Percentiles rank a stretch among this genome's conserved stretches.
Conservation (phyloP, 1,140 invertebrate genomes). For the Asobara japonica region DNA sequence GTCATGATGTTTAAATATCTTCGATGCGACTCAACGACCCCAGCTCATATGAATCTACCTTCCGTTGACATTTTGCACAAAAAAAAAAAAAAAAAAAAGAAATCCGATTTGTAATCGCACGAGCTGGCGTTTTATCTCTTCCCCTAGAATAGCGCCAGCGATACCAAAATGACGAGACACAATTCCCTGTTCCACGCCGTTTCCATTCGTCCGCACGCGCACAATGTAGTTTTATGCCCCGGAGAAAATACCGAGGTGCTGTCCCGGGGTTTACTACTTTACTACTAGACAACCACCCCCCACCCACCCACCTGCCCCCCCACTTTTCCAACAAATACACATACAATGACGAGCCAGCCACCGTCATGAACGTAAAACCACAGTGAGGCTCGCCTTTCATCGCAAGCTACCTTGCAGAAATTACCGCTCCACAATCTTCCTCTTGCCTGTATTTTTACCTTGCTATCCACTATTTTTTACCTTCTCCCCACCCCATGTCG, state of each 20-base stretch:
- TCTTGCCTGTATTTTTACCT: neutral
- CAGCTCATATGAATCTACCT: too few relatives aligned
- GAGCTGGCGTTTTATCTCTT: neutral
- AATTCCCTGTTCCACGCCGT: neutral
- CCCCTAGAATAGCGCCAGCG: neutral
- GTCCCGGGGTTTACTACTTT: neutral
- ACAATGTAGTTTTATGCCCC: constrained; percentile 23
- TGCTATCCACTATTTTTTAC: neutral
- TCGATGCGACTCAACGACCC: too few relatives aligned
- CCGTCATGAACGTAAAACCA: constrained; percentile 19
- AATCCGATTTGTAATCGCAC: too few relatives aligned
- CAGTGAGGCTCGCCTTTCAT: constrained; percentile 19
- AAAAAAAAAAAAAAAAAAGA: too few relatives aligned
- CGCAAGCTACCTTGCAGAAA: constrained; percentile 30
- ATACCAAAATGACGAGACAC: neutral
- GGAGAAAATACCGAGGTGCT: neutral
- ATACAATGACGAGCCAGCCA: neutral
- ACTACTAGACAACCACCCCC: neutral
- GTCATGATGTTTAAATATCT: too few relatives aligned
- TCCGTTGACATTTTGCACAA: too few relatives aligned
- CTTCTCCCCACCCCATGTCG: neutral
- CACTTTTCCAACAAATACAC: neutral
- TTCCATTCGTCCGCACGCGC: neutral
- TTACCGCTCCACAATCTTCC: constrained; percentile 30
- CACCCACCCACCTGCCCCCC: neutral